Base-by-base conservation (phyloP, 2,797 vertebrate species). In the Onychomys leucogaster region DNA sequence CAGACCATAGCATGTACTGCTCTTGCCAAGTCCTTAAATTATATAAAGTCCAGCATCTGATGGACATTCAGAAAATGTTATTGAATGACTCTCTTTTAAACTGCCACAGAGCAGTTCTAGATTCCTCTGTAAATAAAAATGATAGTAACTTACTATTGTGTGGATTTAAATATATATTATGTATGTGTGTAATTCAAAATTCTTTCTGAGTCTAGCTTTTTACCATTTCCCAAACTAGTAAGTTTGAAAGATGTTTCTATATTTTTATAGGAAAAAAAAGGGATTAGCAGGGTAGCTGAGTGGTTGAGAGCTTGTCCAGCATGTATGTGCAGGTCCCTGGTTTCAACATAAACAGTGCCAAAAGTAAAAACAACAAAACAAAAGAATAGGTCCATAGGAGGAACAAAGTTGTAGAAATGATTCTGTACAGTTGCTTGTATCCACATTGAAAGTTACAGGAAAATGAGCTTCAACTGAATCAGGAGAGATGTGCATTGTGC, bases 41-140 rank as follows among this genome's bases (percentile, higher is more conserved):
- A 75, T 67, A 89, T 59, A 91, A 37, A 85, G n/a, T 41, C 55
- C 65, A 32, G 37, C 73, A 92, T 69, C 87, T 27, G 63, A 17
- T 91, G 29, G 6, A 8, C 61, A 37, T 81, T 97, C 77, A 78
- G n/a, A 91, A 95, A 83, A 43, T 13, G 63, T 73, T 96, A 46
- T 5, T 85, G 85, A 89, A 49, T 88, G 57, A 76, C 81, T 92
- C 91, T 84, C 71, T 76, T 94, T 90, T 92, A 37, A n/a, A 12
- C 17, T 90, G 37, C 34, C 71, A 91, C 61, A 37, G 71, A 93
- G 11, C 37, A 85, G 27, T 84, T 76, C 43, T 92, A 76, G 52
- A 75, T 77, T 96, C 49, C 78, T 96, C 61, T 95, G 76, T n/a
- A 96, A 82, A 65, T 34, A 87, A 19, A 4, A 67, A 41, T 61